Percentiles rank a stretch among this genome's conserved stretches.
phyloP scores from a whole-genome alignment of 2,797 vertebrate genomes.

The Crypturellus tataupa region DNA sequence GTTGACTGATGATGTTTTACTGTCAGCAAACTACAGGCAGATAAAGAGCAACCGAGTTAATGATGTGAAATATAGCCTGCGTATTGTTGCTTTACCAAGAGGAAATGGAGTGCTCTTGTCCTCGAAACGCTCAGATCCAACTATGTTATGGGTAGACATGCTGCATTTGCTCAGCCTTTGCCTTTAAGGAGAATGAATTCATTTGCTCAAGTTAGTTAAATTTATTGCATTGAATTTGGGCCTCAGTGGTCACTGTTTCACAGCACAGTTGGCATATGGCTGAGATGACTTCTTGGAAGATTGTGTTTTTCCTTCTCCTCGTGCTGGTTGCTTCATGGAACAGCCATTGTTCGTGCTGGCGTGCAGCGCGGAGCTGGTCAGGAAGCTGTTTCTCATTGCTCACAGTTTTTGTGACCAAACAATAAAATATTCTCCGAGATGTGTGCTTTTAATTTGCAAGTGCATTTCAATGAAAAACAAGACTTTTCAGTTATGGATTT shows the following conservation, averaged over 20 bases:
- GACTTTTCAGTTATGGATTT: not conserved
- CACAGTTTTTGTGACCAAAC: not conserved
- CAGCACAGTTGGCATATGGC: not conserved
- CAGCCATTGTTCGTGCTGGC: not conserved
- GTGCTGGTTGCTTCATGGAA: not conserved
- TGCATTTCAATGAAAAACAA: not conserved
- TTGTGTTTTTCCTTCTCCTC: not conserved
- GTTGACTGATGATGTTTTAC: slow-evolving; percentile 65
- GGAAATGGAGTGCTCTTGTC: not conserved
- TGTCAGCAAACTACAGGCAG: slow-evolving; percentile 10
- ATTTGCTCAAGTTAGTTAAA: not conserved
- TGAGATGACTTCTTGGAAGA: slow-evolving; percentile 26
- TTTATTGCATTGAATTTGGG: not conserved
- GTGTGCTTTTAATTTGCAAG: slow-evolving; percentile 42
- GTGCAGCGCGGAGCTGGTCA: not conserved
- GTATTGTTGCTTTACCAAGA: not conserved
- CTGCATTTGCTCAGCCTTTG: not conserved
- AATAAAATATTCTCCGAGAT: not conserved
- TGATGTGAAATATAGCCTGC: not conserved
- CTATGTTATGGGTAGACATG: accelerated
- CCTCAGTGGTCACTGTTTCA: not conserved
- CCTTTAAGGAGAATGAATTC: not conserved
- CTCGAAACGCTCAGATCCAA: not conserved
- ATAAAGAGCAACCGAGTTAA: not conserved
- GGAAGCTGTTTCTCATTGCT: not conserved